Percentiles rank a stretch among this genome's conserved stretches.
These are phyloP conservation scores for Centruroides sculpturatus DNA, from an alignment of 1,140 invertebrate species.

Conservation along the genomic window DNA sequence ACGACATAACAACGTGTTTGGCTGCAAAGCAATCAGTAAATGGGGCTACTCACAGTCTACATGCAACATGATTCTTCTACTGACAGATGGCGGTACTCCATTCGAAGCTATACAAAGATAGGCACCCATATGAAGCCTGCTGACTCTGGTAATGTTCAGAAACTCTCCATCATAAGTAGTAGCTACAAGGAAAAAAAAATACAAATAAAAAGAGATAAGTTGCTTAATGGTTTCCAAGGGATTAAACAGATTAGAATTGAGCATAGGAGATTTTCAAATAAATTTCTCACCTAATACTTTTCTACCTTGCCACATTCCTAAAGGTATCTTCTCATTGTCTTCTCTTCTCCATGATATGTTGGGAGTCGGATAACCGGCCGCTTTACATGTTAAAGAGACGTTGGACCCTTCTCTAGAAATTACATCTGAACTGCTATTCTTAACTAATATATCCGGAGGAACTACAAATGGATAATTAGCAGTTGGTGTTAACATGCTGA, in stretches of 20 bases:
- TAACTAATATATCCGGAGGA: conserved; percentile 79
- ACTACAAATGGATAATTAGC: conserved; percentile 38
- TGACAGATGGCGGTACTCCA: conserved; percentile 46
- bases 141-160: conserved; percentile 67
- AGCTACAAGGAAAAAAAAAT: not conserved
- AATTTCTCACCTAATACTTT: conserved; percentile 12
- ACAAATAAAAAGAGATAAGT: too few relatives aligned
- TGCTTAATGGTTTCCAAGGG: too few relatives aligned
- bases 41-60: conserved; percentile 68
- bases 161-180: conserved; percentile 49
- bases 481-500: too few relatives aligned
- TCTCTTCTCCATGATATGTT: conserved; percentile 84
- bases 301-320: conserved; percentile 26
- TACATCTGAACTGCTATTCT: conserved; percentile 72
- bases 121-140: conserved; percentile 75
- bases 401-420: conserved; percentile 80
- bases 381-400: conserved; percentile 71
- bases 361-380: conserved; percentile 72
- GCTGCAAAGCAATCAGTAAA: too few relatives aligned
- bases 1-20: too few relatives aligned
- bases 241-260: too few relatives aligned
- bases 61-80: conserved; percentile 81
- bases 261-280: too few relatives aligned
- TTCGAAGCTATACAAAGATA: conserved; percentile 45
- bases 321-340: conserved; percentile 61